Base-by-base conservation (phyloP, 2,797 vertebrate species). In the Lagorchestes hirsutus region DNA sequence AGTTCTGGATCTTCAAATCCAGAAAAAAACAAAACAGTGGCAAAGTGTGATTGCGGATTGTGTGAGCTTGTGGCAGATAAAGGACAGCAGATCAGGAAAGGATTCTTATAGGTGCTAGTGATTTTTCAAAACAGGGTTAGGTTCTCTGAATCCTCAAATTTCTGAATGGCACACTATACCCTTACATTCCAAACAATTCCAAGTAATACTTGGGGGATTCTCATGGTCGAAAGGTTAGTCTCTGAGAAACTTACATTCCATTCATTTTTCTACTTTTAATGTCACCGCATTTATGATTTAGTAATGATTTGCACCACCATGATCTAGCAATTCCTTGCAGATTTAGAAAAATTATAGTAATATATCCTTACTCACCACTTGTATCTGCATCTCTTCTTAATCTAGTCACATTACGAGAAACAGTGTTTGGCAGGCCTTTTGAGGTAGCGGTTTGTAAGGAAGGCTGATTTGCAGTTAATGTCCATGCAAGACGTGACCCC, bases 401-500 rank as follows among this genome's bases (percentile, higher is more conserved):
- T 96, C 99, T 98, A 0, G 99, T 98, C 90, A 98, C 55, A 9
- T 98, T 98, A 0, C 99, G 99, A 57, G 98, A 98, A 0, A 98
- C 96, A 1, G 99, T 94, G 13, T 97, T 99, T 4, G 99, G 98
- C n/a, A 99, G 96, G 5, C 99, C 99, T 93, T 99, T 99, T 93
- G 99, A 98, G 98, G 99, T 98, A 98, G 99, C 95, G 46, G 98
- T 99, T 94, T 99, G 99, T 0, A 99, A 99, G 27, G 99, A 99
- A 62, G 99, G 99, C 59, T 99, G 99, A 96, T 96, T 98, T 96
- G 99, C 98, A 16, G 99, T 98, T 90, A 99, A 98, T n/a, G 99
- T 99, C 99, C 99, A 99, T 0, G 99, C 99, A 1, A 99, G 99
- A n/a, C 99, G 99, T 0, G 99, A 99, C 5, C 99, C 99, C 94